Conservation (phyloP, 2,888 invertebrate species). For the Tiliacea aurago region DNA sequence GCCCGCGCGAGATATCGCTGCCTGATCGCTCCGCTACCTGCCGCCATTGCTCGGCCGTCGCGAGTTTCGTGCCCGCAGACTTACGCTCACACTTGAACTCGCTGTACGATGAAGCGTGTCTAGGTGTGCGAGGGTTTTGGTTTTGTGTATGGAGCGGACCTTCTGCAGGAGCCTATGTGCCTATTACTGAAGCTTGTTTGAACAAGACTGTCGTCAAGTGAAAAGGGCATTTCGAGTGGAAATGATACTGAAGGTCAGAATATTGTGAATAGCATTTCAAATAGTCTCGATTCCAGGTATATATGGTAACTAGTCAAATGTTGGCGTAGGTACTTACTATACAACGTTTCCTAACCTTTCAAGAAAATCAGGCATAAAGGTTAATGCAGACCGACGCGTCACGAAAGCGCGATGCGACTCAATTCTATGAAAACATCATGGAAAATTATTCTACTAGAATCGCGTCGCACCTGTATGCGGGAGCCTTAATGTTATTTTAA, state of each 20-base stretch:
- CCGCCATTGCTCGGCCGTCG: no score
- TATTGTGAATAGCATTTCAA: constrained; percentile 1
- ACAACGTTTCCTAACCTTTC: neutral
- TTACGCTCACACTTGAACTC: neutral
- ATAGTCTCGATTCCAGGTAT: neutral
- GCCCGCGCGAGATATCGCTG: no score
- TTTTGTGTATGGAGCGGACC: neutral
- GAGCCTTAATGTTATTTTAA: neutral
- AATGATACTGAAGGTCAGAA: neutral
- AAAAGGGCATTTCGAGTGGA: constrained; percentile 11
- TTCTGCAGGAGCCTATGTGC: neutral
- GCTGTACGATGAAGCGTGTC: neutral
- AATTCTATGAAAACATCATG: no score
- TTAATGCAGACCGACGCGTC: no score
- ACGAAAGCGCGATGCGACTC: no score
- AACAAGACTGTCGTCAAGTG: constrained; percentile 16
- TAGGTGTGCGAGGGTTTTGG: neutral
- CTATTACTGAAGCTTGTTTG: neutral
- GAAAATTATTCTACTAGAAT: no score
- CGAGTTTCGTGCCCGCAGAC: no score
- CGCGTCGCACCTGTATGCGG: no score
- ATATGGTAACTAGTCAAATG: neutral
- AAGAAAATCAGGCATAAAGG: neutral
- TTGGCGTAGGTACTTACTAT: neutral
- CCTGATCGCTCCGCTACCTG: no score